These are phyloP conservation scores for Phataginus tricuspis DNA, from an alignment of 2,797 vertebrate genomes.

Conservation along the genomic window DNA sequence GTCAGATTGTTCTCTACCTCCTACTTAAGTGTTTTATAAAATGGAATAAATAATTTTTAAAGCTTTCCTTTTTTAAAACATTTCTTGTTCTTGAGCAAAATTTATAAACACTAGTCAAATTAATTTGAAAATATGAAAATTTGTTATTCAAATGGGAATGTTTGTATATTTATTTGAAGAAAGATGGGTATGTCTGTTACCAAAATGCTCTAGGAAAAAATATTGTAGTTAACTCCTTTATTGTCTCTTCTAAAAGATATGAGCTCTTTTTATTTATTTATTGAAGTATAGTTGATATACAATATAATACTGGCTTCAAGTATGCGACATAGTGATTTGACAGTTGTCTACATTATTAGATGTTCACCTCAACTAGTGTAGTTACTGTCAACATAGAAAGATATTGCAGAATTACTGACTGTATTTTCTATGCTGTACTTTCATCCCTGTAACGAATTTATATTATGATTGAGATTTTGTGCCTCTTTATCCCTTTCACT, in stretches of 20 bases:
- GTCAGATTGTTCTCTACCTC: constrained; percentile 34
- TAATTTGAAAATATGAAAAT: constrained; percentile 12
- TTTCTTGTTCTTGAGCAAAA: constrained; percentile 56
- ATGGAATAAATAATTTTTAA: constrained; percentile 42
- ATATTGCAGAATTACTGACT: no score
- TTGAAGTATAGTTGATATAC: no score
- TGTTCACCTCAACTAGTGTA: no score
- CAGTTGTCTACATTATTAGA: no score
- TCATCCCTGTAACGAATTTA: no score
- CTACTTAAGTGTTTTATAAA: constrained; percentile 35
- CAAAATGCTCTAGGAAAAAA: constrained; percentile 51
- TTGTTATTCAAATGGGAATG: constrained; percentile 26
- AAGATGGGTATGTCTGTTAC: background rate
- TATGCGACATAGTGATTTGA: no score
- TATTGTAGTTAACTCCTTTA: constrained; percentile 22
- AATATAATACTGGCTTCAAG: no score
- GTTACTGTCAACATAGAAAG: no score
- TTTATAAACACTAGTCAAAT: background rate
- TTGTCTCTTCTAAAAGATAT: background rate
- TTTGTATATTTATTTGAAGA: constrained; percentile 12
- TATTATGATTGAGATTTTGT: no score
- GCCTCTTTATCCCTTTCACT: no score
- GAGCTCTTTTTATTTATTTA: background rate
- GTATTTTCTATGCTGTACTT: no score
- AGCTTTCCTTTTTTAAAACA: background rate